phyloP scores from a whole-genome alignment of 2,113 vertebrate species.

The Centropus unirufus region DNA sequence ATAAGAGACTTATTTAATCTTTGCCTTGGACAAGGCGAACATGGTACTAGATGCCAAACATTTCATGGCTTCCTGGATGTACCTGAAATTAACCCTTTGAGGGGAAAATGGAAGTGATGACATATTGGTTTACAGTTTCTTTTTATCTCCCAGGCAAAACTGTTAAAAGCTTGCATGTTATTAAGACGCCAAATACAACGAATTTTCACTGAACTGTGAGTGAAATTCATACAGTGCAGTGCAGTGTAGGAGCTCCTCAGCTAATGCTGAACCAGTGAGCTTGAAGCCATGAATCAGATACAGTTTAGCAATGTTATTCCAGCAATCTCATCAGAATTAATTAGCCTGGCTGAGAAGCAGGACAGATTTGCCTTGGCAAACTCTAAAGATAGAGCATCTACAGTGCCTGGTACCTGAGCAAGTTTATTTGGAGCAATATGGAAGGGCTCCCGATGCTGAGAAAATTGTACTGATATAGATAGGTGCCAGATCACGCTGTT shows the following conservation, averaged over 20 bases:
- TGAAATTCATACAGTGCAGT: background rate
- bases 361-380: constrained; percentile 1
- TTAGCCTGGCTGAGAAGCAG: constrained; percentile 11
- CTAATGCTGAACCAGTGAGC: background rate
- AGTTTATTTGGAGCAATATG: background rate
- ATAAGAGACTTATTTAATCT: constrained; percentile 56
- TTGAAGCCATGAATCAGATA: background rate
- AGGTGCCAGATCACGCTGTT: background rate
- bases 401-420: background rate
- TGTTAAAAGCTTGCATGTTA: background rate
- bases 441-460: background rate
- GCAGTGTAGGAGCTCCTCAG: background rate
- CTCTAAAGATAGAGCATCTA: background rate
- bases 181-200: background rate
- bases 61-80: constrained; percentile 5
- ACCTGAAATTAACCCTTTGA: constrained; percentile 39
- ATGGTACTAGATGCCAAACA: background rate
- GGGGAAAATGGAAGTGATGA: background rate
- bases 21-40: constrained; percentile 17
- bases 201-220: background rate
- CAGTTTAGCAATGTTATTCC: background rate
- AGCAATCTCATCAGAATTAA: constrained; percentile 24
- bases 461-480: background rate
- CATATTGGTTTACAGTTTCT: background rate
- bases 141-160: background rate